phyloP scores from a whole-genome alignment of 2,888 invertebrate species.

The Caenorhabditis virilis region DNA sequence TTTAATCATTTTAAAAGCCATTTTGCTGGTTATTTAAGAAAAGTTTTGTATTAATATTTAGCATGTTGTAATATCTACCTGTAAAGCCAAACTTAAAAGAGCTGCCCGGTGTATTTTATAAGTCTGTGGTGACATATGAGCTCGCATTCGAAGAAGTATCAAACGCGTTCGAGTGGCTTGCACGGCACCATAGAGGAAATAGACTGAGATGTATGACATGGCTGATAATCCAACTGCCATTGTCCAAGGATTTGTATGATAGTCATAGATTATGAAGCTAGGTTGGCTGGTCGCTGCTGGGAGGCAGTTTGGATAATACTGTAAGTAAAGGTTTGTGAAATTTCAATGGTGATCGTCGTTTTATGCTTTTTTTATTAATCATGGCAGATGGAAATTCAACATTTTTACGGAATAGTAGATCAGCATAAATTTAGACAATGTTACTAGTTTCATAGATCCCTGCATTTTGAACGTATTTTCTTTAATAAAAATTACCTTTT shows the following conservation, averaged over 20 bases:
- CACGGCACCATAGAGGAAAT: conserved; percentile 1
- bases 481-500: conserved; percentile 4
- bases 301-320: conserved; percentile 22
- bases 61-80: background rate
- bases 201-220: conserved; percentile 8
- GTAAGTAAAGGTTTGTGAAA: too few species aligned
- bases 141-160: background rate
- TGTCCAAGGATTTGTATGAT: conserved; percentile 8
- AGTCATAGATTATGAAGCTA: conserved; percentile 22
- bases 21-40: too few species aligned
- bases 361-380: too few species aligned
- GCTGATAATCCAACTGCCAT: conserved; percentile 9
- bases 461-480: too few species aligned
- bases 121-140: background rate
- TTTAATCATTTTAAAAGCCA: too few species aligned
- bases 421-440: too few species aligned
- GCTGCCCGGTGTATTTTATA: background rate
- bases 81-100: background rate
- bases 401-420: too few species aligned
- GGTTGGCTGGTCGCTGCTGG: background rate
- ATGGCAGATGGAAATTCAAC: too few species aligned
- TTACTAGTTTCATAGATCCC: too few species aligned
- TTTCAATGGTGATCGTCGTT: too few species aligned
- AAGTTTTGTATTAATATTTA: too few species aligned
- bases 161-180: background rate